These are phyloP conservation scores for Silurus aristotelis DNA, from an alignment of 2,797 vertebrate species.

Conservation along the genomic window DNA sequence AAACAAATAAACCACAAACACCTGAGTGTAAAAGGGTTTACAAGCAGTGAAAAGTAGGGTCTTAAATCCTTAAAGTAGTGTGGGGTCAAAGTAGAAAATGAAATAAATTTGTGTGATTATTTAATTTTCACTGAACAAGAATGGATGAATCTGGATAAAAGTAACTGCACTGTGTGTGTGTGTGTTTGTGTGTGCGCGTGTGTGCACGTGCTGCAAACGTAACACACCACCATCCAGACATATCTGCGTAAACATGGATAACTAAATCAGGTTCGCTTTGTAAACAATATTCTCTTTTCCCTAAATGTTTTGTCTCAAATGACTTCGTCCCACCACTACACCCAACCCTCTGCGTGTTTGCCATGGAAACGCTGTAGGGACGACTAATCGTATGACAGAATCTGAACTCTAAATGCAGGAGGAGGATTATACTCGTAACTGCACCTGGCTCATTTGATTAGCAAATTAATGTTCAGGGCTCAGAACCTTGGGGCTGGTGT, in stretches of 20 bases:
- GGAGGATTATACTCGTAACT: constrained; percentile 56
- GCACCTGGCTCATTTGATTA: constrained; percentile 75
- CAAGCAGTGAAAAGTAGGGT: background rate
- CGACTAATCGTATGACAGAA: constrained; percentile 58
- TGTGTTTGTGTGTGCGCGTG: background rate
- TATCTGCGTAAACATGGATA: background rate
- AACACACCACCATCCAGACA: background rate
- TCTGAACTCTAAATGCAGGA: constrained; percentile 57
- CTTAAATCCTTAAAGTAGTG: too few relatives aligned
- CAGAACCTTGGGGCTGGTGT: background rate
- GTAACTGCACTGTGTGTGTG: background rate
- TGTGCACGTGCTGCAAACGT: background rate
- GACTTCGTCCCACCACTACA: constrained; percentile 48
- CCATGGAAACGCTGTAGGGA: constrained; percentile 60
- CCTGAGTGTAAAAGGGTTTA: constrained; percentile 2
- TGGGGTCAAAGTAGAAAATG: background rate
- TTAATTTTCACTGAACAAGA: background rate
- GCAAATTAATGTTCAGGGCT: constrained; percentile 64
- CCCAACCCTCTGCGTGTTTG: constrained; percentile 34
- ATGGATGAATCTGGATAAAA: background rate
- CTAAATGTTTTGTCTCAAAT: constrained; percentile 37
- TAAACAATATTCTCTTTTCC: constrained; percentile 22
- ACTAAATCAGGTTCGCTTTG: background rate
- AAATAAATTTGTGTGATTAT: background rate
- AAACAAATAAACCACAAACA: constrained; percentile 3